Evolutionary conservation across 2,888 invertebrate genomes (phyloP), one percentile per base, ranked within the genome.

Genomic region (Gortyna flavago): DNA sequence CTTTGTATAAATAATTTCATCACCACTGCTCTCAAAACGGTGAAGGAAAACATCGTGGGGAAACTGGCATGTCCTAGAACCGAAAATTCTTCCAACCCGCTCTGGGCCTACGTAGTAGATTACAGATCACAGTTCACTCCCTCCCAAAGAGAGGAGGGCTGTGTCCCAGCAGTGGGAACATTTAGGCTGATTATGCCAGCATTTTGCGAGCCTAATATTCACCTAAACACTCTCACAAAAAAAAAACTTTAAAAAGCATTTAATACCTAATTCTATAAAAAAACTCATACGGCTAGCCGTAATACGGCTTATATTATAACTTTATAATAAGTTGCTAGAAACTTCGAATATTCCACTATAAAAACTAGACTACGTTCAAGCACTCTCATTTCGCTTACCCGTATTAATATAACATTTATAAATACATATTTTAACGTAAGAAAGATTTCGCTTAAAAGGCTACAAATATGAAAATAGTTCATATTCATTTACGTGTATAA

Each of bases 381-480:
- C 44, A 70, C 29, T 38, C 29, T 69, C 38, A 61, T 51, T 66
- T 13, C 51, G 32, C 9, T 41, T 25, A 65, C 38, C 1, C 18
- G 8, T 16, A 70, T 32, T 66, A 29, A 29, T 29, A 5, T 41
- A 48, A 48, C 48, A 21, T 48, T 18, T 21, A 21, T 48, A 48
- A 0, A 72, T 41, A n/a, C n/a, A n/a, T n/a, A 79, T 72, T 83
- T 59, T 54, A 68, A 61, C 21, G 13, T 51, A 35, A 69, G 18
- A 65, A 70, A 69, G 72, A 66, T 66, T 72, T 70, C 2, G 16
- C 73, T 73, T 54, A 41, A 83, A 67, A 29, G 71, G 32, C 9
- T 38, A 68, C 18, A 71, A 44, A 71, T 78, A 74, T 71, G 71
- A 72, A 68, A 83, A 78, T 79, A 48, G 21, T 51, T 51, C 16